phyloP scores from a whole-genome alignment of 2,797 vertebrate genomes.

The Anguilla obscura region DNA sequence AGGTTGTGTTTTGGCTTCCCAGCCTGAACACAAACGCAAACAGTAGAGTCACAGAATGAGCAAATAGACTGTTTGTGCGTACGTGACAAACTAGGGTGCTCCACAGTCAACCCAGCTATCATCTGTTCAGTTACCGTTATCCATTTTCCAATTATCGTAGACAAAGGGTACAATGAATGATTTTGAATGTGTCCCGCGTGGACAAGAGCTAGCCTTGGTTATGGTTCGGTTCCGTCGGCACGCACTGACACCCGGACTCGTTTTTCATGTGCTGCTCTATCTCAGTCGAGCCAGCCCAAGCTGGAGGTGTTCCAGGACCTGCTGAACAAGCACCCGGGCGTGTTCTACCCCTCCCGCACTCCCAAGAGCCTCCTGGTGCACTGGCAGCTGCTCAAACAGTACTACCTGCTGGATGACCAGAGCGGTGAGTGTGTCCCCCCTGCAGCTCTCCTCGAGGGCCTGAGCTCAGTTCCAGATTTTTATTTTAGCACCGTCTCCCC shows the following conservation, averaged over 20 bases:
- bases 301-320: slow-evolving; percentile 92
- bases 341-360: slow-evolving; percentile 88
- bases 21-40: background rate
- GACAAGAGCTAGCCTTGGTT: background rate
- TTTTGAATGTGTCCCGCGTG: background rate
- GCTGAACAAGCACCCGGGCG: slow-evolving; percentile 83
- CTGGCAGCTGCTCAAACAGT: slow-evolving; percentile 97
- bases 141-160: background rate
- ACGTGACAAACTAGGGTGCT: background rate
- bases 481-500: background rate
- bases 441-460: background rate
- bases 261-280: background rate
- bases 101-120: background rate
- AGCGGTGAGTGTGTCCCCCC: slow-evolving; percentile 73
- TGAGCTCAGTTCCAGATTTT: background rate
- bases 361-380: slow-evolving; percentile 90
- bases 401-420: slow-evolving; percentile 94
- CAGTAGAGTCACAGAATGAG: background rate
- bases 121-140: background rate
- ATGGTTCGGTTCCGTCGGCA: background rate
- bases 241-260: background rate
- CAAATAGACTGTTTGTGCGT: background rate
- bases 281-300: slow-evolving; percentile 88
- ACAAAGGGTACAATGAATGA: background rate
- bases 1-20: background rate